Base-by-base conservation (phyloP, 2,888 invertebrate genomes). In the Platycheirus albimanus region DNA sequence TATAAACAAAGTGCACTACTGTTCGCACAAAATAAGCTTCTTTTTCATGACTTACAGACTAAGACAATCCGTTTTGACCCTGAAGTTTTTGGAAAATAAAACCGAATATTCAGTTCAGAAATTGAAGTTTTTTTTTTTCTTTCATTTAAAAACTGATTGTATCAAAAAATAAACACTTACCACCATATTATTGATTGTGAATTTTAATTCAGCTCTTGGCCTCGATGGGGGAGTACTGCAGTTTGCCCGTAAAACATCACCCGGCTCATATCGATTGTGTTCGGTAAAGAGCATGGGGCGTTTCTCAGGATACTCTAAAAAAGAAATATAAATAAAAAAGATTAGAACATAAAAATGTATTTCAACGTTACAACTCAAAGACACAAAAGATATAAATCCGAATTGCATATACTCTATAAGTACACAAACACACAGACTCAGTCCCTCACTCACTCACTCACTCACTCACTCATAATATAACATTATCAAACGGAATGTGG, bases 211-310 rank as follows among this genome's bases (percentile, higher is more conserved):
- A 33, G 94, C 94, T 38, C 94, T 93, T 7, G 96, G 96, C 86
- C 93, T 93, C n/a, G 96, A 95, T 4, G 95, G 94, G 5, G 94
- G 93, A 4, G 95, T 94, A n/a, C 95, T 94, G 90, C 96, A 96
- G 91, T 96, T 96, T 56, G 95, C 96, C 71, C 92, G 92, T 78
- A 96, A 91, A 33, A 92, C 91, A 89, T 96, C 96, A 0, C 95
- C 95, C 0, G 94, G 93, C 88, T 95, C 94, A 89, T 96, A 95
- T 61, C 94, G 94, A 69, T 94, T 94, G 78, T 94, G 93, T 86
- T 95, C 94, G n/a, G 95, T 93, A 86, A 93, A 92, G 86, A 96
- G 92, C 83, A 92, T 91, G 17, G 96, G 96, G 20, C 93, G 93
- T 72, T 91, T 91, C 61, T 93, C 92, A n/a, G 96, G 96, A 84